These are phyloP conservation scores for Tangara arthus DNA, from an alignment of 2,797 vertebrate genomes.

Conservation along the genomic window DNA sequence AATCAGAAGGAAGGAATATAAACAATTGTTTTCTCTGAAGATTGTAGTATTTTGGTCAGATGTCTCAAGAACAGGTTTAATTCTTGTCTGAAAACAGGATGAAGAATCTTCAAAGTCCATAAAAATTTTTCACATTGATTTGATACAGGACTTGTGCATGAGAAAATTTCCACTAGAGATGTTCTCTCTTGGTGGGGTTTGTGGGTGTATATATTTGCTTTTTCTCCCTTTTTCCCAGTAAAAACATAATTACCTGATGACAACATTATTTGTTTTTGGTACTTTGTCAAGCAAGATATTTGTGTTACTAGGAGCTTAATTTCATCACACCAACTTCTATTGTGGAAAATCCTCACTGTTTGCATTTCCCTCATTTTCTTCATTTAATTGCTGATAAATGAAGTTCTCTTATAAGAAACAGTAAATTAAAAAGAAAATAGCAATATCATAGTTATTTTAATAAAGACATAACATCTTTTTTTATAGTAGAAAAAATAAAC, in stretches of 20 bases:
- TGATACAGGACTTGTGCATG: neutral
- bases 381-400: neutral
- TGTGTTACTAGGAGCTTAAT: neutral
- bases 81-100: neutral
- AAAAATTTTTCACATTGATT: neutral
- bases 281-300: neutral
- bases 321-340: neutral
- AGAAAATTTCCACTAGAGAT: neutral
- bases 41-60: neutral
- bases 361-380: neutral
- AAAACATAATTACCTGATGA: neutral
- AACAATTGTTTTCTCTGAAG: neutral
- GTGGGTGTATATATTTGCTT: neutral
- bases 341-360: neutral
- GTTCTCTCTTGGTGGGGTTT: neutral
- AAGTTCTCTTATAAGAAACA: neutral
- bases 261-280: neutral
- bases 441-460: neutral
- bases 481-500: neutral
- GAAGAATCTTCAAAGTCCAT: neutral
- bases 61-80: neutral
- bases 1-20: neutral
- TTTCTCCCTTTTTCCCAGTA: neutral
- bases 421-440: neutral
- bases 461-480: neutral